Evolutionary conservation across 2,113 vertebrate genomes (phyloP).

Genomic region (Chionodraco myersi): DNA sequence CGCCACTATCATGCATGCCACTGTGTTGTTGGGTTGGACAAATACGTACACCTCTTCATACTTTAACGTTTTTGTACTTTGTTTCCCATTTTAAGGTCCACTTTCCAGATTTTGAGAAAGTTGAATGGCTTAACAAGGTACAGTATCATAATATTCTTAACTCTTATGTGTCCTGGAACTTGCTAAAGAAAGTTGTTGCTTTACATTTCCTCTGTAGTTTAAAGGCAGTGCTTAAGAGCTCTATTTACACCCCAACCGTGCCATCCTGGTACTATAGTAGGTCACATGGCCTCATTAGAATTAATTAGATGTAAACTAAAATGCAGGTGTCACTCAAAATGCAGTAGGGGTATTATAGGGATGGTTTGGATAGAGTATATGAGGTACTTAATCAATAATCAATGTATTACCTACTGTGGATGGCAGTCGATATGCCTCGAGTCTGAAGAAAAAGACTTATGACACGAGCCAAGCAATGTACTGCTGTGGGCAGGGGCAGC

Average conservation of each 20-base stretch:
- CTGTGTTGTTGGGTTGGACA: neutral
- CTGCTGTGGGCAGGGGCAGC: neutral
- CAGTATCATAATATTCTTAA: slow-evolving; percentile 11
- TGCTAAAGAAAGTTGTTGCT: neutral
- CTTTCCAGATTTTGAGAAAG: slow-evolving; percentile 93
- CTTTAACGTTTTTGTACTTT: neutral
- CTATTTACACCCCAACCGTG: neutral
- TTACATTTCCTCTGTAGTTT: neutral
- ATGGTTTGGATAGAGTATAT: neutral
- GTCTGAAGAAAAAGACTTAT: neutral
- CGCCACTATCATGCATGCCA: slow-evolving; percentile 12
- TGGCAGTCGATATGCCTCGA: neutral
- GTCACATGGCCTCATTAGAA: neutral
- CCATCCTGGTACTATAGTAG: neutral
- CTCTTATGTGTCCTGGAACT: neutral
- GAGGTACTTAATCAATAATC: no score
- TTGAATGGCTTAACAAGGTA: slow-evolving; percentile 98
- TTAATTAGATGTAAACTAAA: neutral
- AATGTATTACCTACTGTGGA: neutral
- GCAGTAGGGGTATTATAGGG: neutral
- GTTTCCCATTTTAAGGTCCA: slow-evolving; percentile 83
- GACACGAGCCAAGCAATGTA: neutral
- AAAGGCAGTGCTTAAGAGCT: neutral
- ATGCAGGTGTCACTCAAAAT: neutral
- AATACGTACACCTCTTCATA: neutral